Evolutionary conservation across 1,140 invertebrate genomes (phyloP).

Genomic region (Polyergus mexicanus): DNA sequence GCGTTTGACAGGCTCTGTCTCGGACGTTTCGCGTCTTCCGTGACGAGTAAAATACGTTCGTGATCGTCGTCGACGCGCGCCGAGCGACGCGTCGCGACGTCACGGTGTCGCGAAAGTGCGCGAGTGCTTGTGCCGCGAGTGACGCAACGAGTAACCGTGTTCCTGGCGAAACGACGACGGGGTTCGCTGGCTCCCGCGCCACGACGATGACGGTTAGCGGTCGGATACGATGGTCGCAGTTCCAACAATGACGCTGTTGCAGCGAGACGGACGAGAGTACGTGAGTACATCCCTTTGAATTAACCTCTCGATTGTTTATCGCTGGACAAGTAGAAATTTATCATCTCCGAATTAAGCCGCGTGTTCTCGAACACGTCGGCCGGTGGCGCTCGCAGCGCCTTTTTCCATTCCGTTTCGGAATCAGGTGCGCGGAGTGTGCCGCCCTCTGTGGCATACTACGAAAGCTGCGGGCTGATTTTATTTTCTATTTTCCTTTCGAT

Average conservation of each 20-base stretch:
- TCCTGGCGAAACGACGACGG: constrained; percentile 20
- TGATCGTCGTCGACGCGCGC: neutral
- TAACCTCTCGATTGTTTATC: neutral
- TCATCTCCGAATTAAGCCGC: constrained; percentile 43
- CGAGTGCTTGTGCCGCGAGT: neutral
- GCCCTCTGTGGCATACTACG: neutral
- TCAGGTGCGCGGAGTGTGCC: constrained; percentile 6
- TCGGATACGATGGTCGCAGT: constrained; percentile 48
- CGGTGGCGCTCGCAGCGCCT: constrained; percentile 69
- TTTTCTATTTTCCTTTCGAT: neutral
- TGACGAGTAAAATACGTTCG: neutral
- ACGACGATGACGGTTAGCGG: constrained; percentile 53
- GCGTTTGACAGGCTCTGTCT: constrained; percentile 46
- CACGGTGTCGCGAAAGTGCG: constrained; percentile 12
- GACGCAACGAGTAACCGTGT: constrained; percentile 20
- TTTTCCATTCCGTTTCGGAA: neutral
- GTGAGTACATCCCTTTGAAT: constrained; percentile 36
- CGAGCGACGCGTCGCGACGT: constrained; percentile 1
- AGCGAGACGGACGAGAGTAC: neutral
- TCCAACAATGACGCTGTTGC: constrained; percentile 36
- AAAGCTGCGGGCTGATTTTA: neutral
- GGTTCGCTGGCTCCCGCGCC: constrained; percentile 5
- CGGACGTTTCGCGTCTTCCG: neutral
- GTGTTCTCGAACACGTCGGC: constrained; percentile 67
- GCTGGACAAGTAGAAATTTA: constrained; percentile 18